A percentile compares a stretch with the other conserved stretches of the same genome.
phyloP scores from a whole-genome alignment of 2,888 invertebrate genomes.

The Villa cingulata region DNA sequence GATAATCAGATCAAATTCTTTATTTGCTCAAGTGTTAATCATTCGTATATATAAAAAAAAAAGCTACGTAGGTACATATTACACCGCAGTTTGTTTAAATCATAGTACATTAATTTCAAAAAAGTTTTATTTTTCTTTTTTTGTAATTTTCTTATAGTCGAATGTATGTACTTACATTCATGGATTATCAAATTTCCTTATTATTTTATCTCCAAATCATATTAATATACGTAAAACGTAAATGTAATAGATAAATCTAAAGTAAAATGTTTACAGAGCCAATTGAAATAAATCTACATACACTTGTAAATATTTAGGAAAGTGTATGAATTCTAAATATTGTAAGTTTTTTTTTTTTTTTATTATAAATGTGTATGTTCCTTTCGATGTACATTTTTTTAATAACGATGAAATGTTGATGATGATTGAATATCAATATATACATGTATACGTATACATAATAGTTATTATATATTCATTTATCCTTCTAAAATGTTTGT shows the following conservation, averaged over 20 bases:
- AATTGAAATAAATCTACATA: too few relatives aligned
- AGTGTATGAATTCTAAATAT: too few relatives aligned
- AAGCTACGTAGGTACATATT: too few relatives aligned
- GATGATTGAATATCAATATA: not conserved
- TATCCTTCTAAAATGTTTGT: not conserved
- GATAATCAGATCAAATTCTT: slow-evolving; percentile 9
- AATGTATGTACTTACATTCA: slow-evolving; percentile 9
- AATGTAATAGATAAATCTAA: not conserved
- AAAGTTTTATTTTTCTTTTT: too few relatives aligned
- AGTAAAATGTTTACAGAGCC: too few relatives aligned
- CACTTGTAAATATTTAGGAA: too few relatives aligned
- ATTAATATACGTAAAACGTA: not conserved
- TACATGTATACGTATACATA: too few relatives aligned
- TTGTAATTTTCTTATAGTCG: not conserved
- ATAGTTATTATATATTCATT: not conserved
- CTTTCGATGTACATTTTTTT: too few relatives aligned
- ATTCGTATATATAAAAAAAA: slow-evolving; percentile 10
- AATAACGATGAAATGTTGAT: not conserved
- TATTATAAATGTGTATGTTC: too few relatives aligned
- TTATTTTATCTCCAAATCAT: not conserved
- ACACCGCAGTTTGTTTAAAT: slow-evolving; percentile 9
- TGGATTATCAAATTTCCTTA: slow-evolving; percentile 11
- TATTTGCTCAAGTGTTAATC: slow-evolving; percentile 15
- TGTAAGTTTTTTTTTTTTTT: too few relatives aligned
- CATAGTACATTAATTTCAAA: too few relatives aligned